Evolutionary conservation across 2,797 vertebrate species (phyloP), one percentile per base, ranked within the genome.

Genomic region (Serranus cabrilla): DNA sequence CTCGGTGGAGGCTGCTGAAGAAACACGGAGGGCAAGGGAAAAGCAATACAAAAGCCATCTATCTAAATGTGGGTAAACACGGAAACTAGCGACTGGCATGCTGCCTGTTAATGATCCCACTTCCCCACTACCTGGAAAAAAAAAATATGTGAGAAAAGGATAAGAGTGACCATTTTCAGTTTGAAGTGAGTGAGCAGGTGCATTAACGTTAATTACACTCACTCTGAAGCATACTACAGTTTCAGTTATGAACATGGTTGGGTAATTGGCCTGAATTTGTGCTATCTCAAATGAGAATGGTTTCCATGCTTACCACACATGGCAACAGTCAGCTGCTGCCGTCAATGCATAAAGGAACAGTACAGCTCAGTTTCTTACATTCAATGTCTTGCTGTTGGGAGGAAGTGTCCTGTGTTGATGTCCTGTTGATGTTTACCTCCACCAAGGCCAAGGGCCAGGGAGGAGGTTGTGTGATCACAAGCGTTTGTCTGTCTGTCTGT

Each of bases 251-350:
- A n/a, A 49, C 42, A 39, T 5, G 52, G 7, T 17, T 13, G 73
- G 69, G 77, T 77, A 67, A 80, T 77, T 59, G 74, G 31, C 50
- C 62, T 74, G 37, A 71, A 51, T 59, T 45, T 45, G 57, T 34
- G 55, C 43, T 25, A 31, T 58, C 57, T 73, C 57, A 64, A 27
- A 25, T 65, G 56, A 59, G 57, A 56, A 56, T 21, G 27, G 20
- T 25, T 4, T 37, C 11, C n/a, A 57, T 16, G 14, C 12, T 17
- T 13, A 39, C 13, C 20, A 49, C 3, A 43, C 27, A 25, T 9
- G 5, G 27, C 27, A 27, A 27, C 27, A 3, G 11, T 42, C 47
- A 42, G 46, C 11, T 5, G 0, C 20, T 37, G 9, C 17, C 11
- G 1, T 61, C 25, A 14, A 9, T 58, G 39, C 64, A 49, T 55